A percentile compares a stretch with the other conserved stretches of the same genome.
Evolutionary conservation across 2,113 vertebrate species (phyloP).

Genomic region (Paradoxurus hermaphroditus): DNA sequence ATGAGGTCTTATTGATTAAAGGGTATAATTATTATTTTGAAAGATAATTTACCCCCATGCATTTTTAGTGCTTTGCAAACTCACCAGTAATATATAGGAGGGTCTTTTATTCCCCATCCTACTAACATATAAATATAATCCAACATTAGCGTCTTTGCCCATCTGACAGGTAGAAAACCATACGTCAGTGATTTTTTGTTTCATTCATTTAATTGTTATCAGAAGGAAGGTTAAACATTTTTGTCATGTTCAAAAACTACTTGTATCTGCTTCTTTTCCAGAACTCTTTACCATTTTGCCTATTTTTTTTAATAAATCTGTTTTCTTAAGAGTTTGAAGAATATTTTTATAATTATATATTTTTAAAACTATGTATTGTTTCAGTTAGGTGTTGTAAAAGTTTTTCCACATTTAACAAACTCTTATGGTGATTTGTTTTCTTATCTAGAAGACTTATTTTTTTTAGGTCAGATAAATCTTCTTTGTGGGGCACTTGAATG

Average conservation of each 20-base stretch:
- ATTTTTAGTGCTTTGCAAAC: not conserved
- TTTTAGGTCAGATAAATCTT: not conserved
- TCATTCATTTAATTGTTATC: not conserved
- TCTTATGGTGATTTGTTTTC: not conserved
- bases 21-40: not conserved
- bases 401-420: not conserved
- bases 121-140: not conserved
- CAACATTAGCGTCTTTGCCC: not conserved
- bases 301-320: not conserved
- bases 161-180: not conserved
- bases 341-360: not conserved
- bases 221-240: not conserved
- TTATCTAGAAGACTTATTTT: not conserved
- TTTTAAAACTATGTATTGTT: not conserved
- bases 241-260: not conserved
- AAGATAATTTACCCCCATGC: not conserved
- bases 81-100: not conserved
- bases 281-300: not conserved
- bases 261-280: not conserved
- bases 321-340: not conserved
- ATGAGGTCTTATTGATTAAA: not conserved
- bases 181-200: not conserved
- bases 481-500: no score
- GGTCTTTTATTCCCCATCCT: not conserved
- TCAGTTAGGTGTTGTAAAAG: not conserved